phyloP scores from a whole-genome alignment of 2,113 vertebrate genomes.

The Irena cyanogastra region DNA sequence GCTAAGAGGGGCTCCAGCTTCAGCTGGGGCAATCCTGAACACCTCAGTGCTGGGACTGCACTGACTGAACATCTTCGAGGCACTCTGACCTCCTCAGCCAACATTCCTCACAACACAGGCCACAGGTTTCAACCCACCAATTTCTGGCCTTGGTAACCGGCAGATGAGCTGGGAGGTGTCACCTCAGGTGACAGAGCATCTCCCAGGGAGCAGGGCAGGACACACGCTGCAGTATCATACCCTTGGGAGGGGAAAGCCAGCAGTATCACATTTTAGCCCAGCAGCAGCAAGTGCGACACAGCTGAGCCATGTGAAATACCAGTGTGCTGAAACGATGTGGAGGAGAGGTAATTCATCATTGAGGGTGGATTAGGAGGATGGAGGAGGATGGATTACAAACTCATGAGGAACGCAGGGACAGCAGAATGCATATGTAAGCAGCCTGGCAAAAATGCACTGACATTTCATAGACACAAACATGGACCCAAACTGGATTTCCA shows the following conservation, averaged over 20 bases:
- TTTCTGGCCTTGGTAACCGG: background rate
- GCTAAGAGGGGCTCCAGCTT: background rate
- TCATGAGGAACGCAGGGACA: constrained; percentile 1
- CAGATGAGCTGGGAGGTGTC: background rate
- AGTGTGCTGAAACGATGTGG: constrained; percentile 25
- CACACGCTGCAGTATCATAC: background rate
- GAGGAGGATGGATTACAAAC: constrained; percentile 32
- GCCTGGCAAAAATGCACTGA: constrained; percentile 37
- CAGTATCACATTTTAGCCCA: background rate
- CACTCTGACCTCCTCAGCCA: background rate
- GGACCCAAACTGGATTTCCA: background rate
- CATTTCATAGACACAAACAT: background rate
- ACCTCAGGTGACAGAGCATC: background rate
- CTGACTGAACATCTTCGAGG: rapidly evolving
- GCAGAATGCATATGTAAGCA: background rate
- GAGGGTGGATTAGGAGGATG: background rate
- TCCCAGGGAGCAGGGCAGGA: background rate
- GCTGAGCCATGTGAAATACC: constrained; percentile 55
- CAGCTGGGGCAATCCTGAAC: background rate
- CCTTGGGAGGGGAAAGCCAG: background rate
- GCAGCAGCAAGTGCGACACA: constrained; percentile 24
- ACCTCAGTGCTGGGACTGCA: background rate
- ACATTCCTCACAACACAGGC: background rate
- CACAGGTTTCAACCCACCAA: background rate
- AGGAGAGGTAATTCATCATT: constrained; percentile 60